Evolutionary conservation across 2,797 vertebrate species (phyloP).

Genomic region (Lepus oiostolus): DNA sequence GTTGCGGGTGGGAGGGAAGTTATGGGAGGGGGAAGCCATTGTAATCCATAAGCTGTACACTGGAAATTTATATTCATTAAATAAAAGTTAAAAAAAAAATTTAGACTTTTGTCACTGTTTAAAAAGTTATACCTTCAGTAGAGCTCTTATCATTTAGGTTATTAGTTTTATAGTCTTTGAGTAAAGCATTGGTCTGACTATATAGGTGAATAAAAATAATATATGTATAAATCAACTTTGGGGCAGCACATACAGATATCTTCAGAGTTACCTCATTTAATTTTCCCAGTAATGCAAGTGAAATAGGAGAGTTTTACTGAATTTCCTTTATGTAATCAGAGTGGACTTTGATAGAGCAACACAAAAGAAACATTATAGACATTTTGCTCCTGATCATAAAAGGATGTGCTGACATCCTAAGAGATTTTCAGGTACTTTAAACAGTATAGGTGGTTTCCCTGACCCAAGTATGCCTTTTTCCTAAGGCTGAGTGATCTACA

Average conservation of each 20-base stretch:
- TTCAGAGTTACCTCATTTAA: background rate
- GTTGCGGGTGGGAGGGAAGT: too few relatives aligned
- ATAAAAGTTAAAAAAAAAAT: too few relatives aligned
- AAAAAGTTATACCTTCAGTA: background rate
- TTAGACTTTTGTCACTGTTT: conserved; percentile 38
- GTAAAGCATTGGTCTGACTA: conserved; percentile 7
- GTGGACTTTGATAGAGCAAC: conserved; percentile 7
- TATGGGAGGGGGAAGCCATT: too few relatives aligned
- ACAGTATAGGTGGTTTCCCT: background rate
- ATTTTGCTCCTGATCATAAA: conserved; percentile 1
- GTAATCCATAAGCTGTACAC: too few relatives aligned
- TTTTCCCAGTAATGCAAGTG: background rate
- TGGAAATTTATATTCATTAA: too few relatives aligned
- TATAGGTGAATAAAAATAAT: background rate
- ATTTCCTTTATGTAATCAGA: background rate
- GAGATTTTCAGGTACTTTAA: conserved; percentile 20
- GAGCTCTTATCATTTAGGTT: background rate
- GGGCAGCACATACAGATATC: background rate
- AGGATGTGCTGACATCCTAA: background rate
- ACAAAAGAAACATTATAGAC: conserved; percentile 1
- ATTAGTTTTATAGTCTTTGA: conserved; percentile 20
- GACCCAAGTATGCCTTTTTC: background rate
- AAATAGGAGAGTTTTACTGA: background rate
- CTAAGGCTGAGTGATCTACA: background rate
- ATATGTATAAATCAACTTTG: background rate